Evolutionary conservation across 2,113 vertebrate species (phyloP), one percentile per base, ranked within the genome.

Genomic region (Astur gentilis): DNA sequence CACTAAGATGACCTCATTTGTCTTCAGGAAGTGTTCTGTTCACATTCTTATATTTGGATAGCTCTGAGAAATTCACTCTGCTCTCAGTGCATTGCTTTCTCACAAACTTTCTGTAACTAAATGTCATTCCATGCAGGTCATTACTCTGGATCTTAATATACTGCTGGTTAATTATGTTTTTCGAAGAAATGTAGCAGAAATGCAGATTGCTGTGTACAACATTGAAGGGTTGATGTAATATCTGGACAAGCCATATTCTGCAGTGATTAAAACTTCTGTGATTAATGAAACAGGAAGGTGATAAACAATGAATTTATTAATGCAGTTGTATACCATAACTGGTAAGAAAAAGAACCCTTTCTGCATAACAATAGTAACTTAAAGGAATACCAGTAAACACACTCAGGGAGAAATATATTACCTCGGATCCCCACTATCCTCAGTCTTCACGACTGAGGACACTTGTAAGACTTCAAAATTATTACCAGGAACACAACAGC

Each of bases 21-120:
- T 92, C 71, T 94, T 62, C 67, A 73, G 67, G 62, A 96, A 84
- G 65, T 29, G 92, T 94, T 96, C 87, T 91, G 66, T 42, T 90
- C 87, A 80, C 75, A 88, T 85, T 79, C 52, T 40, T 76, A 5
- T 80, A 42, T 80, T 90, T 85, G 36, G 62, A 66, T 45, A 83
- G 49, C 64, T 85, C 70, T 80, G 36, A 88, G 36, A 49, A 83
- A 73, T 57, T 80, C 42, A 14, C 34, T 66, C 62, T 52, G 52
- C 26, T 49, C 40, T 62, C 78, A 70, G 32, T 38, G 14, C 27
- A 52, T 52, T 76, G 17, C 62, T 86, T 87, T 77, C 67, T 83
- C 71, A 71, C 21, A n/a, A 87, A 49, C 71, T 85, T 91, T 36
- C 54, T 58, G 54, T 69, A 80, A 69, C 61, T 57, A 76, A 90